phyloP scores from a whole-genome alignment of 2,888 invertebrate genomes.

The Agrotis ipsilon region DNA sequence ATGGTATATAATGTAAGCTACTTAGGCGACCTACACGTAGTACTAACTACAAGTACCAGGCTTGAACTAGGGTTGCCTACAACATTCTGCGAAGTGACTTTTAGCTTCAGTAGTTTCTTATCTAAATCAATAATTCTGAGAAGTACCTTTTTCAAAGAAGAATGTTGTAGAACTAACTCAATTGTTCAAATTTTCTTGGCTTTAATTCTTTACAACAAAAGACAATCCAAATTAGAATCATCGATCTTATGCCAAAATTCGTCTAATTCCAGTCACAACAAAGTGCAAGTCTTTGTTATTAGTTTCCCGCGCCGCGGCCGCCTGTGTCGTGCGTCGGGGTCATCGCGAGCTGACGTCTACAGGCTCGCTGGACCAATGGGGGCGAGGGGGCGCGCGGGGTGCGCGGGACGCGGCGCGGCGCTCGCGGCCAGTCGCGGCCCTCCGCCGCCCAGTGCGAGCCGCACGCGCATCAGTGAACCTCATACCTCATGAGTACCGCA shows the following conservation, averaged over 20 bases:
- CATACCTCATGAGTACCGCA: conserved; percentile 62
- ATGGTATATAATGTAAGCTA: conserved; percentile 29
- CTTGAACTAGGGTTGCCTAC: background rate
- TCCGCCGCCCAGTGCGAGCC: conserved; percentile 82
- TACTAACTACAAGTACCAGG: background rate
- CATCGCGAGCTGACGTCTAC: conserved; percentile 82
- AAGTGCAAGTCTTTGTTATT: conserved; percentile 36
- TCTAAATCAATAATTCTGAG: no score
- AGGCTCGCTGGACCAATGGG: conserved; percentile 79
- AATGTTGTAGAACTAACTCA: background rate
- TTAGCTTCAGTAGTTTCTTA: background rate
- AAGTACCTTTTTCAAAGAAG: background rate
- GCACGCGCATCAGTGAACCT: conserved; percentile 72
- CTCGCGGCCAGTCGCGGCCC: conserved; percentile 81
- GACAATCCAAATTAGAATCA: background rate
- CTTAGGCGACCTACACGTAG: conserved; percentile 2
- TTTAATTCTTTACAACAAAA: no score
- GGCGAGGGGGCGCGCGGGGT: conserved; percentile 68
- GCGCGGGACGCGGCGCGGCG: conserved; percentile 69
- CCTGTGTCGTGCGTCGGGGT: conserved; percentile 67
- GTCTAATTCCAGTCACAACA: conserved; percentile 10
- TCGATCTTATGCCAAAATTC: background rate
- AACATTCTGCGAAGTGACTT: background rate
- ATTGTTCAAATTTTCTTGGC: background rate
- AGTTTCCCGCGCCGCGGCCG: conserved; percentile 53